Percentiles rank a stretch among this genome's conserved stretches.
Conservation (phyloP, 2,113 vertebrate species). For the Candoia aspera region DNA sequence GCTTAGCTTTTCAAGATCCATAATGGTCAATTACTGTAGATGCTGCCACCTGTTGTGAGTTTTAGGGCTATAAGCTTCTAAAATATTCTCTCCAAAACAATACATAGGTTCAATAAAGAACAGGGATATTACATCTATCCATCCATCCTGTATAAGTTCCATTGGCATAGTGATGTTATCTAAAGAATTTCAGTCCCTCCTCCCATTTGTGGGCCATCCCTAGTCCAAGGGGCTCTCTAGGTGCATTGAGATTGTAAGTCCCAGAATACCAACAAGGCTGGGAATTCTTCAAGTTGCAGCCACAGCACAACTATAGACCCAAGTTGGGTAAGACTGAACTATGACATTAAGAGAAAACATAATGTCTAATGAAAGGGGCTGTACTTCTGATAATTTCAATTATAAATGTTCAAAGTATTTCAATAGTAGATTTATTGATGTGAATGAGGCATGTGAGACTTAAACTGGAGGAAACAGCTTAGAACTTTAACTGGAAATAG, state of each 20-base stretch:
- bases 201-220: background rate
- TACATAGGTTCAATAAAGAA: too few relatives aligned
- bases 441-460: background rate
- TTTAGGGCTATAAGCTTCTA: background rate
- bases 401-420: background rate
- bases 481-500: background rate
- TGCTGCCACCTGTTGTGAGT: background rate
- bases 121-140: too few relatives aligned
- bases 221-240: background rate
- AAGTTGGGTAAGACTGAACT: background rate
- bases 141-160: too few relatives aligned
- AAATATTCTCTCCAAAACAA: too few relatives aligned
- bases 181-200: background rate
- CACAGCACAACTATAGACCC: background rate
- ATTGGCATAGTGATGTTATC: background rate
- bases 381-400: background rate
- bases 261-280: background rate
- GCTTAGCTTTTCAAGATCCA: background rate
- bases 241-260: background rate
- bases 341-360: background rate
- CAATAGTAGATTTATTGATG: background rate
- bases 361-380: background rate
- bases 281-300: background rate
- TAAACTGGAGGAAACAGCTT: background rate
- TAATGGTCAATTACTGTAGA: background rate